Percentiles rank a stretch among this genome's conserved stretches.
Conservation (phyloP, 2,888 invertebrate species). For the Tribolium freemani region DNA sequence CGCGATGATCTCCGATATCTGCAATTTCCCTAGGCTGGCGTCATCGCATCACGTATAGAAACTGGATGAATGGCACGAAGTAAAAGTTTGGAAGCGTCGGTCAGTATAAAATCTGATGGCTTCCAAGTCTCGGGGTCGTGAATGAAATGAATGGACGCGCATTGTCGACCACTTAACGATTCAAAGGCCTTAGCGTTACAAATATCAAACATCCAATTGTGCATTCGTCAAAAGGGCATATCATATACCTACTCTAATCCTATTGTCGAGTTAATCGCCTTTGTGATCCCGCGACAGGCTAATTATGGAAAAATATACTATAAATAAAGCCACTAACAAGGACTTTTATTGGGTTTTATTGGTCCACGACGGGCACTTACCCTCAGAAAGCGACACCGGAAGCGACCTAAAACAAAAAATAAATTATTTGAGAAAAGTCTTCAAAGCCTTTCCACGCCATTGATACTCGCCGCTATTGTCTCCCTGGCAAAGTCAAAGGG, state of each 20-base stretch:
- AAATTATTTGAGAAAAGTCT: background rate
- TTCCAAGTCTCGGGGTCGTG: slow-evolving; percentile 43
- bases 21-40: background rate
- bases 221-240: slow-evolving; percentile 60
- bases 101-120: slow-evolving; percentile 37
- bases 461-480: background rate
- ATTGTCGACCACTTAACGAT: slow-evolving; percentile 62
- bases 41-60: background rate
- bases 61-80: slow-evolving; percentile 20
- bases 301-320: slow-evolving; percentile 60
- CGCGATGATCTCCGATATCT: background rate
- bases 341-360: slow-evolving; percentile 35
- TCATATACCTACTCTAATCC: slow-evolving; percentile 59
- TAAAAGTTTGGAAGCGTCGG: slow-evolving; percentile 34
- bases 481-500: background rate
- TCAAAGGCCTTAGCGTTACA: slow-evolving; percentile 61
- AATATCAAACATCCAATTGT: slow-evolving; percentile 63
- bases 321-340: slow-evolving; percentile 51
- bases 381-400: slow-evolving; percentile 1
- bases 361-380: slow-evolving; percentile 18
- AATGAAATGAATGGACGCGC: slow-evolving; percentile 54
- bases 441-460: background rate
- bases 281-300: slow-evolving; percentile 57
- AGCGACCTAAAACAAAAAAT: slow-evolving; percentile 8
- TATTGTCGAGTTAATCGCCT: slow-evolving; percentile 60